Percentiles rank a stretch among this genome's conserved stretches.
Evolutionary conservation across 2,888 invertebrate genomes (phyloP).

Genomic region (Agrochola litura): DNA sequence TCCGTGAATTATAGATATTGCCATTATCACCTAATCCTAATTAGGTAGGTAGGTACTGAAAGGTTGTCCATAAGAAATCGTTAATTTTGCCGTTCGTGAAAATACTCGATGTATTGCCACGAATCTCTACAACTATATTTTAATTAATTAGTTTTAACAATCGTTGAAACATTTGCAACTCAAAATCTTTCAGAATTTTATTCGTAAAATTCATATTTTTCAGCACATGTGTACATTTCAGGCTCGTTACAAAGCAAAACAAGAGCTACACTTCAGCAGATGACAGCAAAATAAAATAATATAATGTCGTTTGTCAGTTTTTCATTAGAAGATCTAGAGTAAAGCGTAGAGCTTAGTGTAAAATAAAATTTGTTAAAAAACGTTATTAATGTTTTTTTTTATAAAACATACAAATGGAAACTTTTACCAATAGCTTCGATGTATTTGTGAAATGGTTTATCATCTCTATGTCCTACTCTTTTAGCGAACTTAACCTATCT

Average conservation of each 20-base stretch:
- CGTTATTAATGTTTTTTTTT: not conserved
- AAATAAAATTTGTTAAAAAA: not conserved
- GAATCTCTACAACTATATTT: too few species aligned
- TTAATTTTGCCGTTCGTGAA: not conserved
- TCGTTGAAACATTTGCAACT: not conserved
- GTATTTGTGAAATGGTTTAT: too few species aligned
- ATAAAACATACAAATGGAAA: not conserved
- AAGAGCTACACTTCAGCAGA: conserved; percentile 11
- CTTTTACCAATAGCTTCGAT: not conserved
- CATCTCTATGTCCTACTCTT: not conserved
- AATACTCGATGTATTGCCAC: not conserved
- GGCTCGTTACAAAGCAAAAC: conserved; percentile 12
- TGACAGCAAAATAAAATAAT: not conserved
- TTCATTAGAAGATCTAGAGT: not conserved
- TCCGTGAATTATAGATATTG: not conserved
- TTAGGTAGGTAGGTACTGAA: not conserved
- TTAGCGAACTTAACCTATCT: too few species aligned
- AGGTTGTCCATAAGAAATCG: not conserved
- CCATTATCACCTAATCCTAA: not conserved
- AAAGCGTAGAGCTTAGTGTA: not conserved
- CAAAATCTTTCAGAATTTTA: not conserved
- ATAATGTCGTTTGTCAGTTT: not conserved
- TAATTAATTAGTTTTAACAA: not conserved
- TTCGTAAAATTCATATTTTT: not conserved
- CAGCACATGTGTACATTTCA: conserved; percentile 3